phyloP scores from a whole-genome alignment of 2,113 vertebrate species.

The Colossoma macropomum region DNA sequence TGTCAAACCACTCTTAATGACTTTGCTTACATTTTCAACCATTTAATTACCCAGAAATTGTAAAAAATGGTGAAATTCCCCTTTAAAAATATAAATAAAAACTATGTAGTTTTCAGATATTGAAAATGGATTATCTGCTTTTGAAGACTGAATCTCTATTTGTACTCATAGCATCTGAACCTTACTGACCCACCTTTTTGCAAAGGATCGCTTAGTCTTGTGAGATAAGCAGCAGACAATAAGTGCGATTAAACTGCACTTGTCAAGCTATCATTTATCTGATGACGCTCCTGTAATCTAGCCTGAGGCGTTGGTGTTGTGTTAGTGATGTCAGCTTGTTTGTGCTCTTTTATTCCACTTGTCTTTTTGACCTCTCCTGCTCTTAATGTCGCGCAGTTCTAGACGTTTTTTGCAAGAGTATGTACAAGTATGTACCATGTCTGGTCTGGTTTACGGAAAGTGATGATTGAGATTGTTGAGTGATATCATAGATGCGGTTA shows the following conservation, averaged over 20 bases:
- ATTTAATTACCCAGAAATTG: no score
- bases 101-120: no score
- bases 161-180: not conserved
- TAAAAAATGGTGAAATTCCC: no score
- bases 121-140: not conserved
- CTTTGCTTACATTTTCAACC: no score
- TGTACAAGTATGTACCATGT: no score
- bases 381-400: not conserved
- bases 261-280: constrained; percentile 8
- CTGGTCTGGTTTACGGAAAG: not conserved
- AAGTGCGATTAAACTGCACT: not conserved
- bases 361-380: not conserved
- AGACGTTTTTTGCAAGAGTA: not conserved
- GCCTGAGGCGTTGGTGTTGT: not conserved
- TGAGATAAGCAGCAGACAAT: constrained; percentile 10
- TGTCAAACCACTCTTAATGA: no score
- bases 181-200: not conserved
- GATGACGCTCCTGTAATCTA: not conserved
- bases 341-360: constrained; percentile 4
- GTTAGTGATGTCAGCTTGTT: not conserved
- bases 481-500: not conserved
- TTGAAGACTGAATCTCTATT: not conserved
- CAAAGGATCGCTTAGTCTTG: not conserved
- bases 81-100: not conserved
- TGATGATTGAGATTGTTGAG: not conserved